These are phyloP conservation scores for Pandemis cinnamomeana DNA, from an alignment of 2,888 invertebrate genomes.

Conservation along the genomic window DNA sequence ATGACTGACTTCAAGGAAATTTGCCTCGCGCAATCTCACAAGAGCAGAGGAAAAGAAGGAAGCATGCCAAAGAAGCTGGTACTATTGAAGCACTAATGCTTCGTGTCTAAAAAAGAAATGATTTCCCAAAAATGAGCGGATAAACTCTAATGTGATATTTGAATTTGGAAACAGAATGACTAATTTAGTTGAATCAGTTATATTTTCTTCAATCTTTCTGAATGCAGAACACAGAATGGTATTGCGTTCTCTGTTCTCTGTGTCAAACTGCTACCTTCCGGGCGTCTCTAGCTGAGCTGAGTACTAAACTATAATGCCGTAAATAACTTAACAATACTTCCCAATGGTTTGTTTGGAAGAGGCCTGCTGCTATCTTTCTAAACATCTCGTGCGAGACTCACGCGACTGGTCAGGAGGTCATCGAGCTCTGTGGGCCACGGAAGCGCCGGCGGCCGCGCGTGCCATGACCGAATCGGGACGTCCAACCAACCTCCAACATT, in stretches of 20 bases:
- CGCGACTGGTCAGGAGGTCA: conserved; percentile 47
- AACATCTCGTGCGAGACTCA: conserved; percentile 1
- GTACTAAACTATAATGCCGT: background rate
- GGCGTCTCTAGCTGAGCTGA: background rate
- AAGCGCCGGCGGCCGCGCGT: conserved; percentile 65
- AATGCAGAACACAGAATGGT: background rate
- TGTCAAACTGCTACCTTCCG: background rate
- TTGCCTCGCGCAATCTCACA: background rate
- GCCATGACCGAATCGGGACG: conserved; percentile 53
- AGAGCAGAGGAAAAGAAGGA: background rate
- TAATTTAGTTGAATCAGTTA: background rate
- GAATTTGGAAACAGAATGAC: too few species aligned
- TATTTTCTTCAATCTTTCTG: background rate
- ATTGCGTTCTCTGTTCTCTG: background rate
- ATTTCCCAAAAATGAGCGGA: too few species aligned
- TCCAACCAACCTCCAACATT: conserved; percentile 39
- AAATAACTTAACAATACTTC: background rate
- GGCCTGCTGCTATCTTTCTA: background rate
- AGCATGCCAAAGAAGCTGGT: background rate
- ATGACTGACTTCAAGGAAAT: background rate
- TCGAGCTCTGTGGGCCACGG: conserved; percentile 58
- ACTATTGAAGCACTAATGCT: too few species aligned
- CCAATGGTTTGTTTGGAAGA: background rate
- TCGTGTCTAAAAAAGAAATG: too few species aligned
- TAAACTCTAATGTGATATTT: too few species aligned